These are phyloP conservation scores for Pinna nobilis DNA, from an alignment of 1,140 invertebrate genomes.

Conservation along the genomic window DNA sequence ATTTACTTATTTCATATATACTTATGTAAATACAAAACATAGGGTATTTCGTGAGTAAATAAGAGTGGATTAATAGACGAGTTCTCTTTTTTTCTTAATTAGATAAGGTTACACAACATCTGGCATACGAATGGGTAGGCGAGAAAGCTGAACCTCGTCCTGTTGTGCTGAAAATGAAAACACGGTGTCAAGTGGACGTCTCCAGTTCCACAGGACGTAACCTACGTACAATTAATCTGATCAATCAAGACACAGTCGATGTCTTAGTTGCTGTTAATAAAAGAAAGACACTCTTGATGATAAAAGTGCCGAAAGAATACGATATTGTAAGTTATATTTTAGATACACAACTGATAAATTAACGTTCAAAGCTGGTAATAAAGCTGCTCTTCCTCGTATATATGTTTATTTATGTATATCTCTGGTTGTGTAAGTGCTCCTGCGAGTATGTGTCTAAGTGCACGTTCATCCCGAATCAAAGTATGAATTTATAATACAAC, in stretches of 20 bases:
- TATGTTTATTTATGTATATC: too few relatives aligned
- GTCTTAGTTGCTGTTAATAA: slow-evolving; percentile 79
- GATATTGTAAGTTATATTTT: slow-evolving; percentile 82
- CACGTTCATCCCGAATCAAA: too few relatives aligned
- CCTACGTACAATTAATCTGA: slow-evolving; percentile 78
- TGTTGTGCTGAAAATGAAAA: slow-evolving; percentile 31
- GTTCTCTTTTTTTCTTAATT: slow-evolving; percentile 4
- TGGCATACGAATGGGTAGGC: slow-evolving; percentile 40
- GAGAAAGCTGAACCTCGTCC: slow-evolving; percentile 24
- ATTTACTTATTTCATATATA: too few relatives aligned
- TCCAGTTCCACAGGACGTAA: slow-evolving; percentile 45
- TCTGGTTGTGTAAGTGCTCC: too few relatives aligned
- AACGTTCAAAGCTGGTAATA: too few relatives aligned
- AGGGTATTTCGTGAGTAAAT: too few relatives aligned
- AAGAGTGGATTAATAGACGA: too few relatives aligned
- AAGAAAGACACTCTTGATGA: slow-evolving; percentile 86
- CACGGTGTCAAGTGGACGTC: slow-evolving; percentile 33
- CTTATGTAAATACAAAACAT: too few relatives aligned
- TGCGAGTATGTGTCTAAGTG: too few relatives aligned
- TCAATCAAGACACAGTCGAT: slow-evolving; percentile 83
- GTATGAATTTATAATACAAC: not conserved
- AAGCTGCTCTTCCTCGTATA: too few relatives aligned
- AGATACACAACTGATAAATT: too few relatives aligned
- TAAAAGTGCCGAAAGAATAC: slow-evolving; percentile 93
- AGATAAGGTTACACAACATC: slow-evolving; percentile 11